Percentiles rank a stretch among this genome's conserved stretches.
phyloP scores from a whole-genome alignment of 2,113 vertebrate species.

The Dermatemys mawii region DNA sequence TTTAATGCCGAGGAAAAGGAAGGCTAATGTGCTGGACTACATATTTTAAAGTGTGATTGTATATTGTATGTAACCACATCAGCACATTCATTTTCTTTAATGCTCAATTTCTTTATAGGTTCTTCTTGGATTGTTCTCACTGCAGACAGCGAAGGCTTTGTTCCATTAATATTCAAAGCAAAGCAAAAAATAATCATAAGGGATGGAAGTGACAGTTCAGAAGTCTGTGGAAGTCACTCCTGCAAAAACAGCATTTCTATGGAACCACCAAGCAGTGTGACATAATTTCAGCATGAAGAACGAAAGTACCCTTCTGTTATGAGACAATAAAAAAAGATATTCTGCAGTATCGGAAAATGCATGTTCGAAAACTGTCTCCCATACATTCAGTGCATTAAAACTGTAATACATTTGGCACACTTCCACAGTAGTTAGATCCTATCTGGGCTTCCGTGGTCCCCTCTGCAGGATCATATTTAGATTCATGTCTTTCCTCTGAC shows the following conservation, averaged over 20 bases:
- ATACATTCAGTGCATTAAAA: conserved; percentile 19
- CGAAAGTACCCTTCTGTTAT: not conserved
- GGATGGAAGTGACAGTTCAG: conserved; percentile 78
- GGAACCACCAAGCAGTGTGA: conserved; percentile 60
- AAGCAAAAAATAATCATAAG: conserved; percentile 88
- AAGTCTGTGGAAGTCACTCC: conserved; percentile 42
- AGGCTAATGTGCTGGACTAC: not conserved
- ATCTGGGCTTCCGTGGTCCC: not conserved
- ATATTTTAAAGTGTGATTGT: conserved; percentile 7
- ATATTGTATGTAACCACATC: not conserved
- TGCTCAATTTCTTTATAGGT: conserved; percentile 75
- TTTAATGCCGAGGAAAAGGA: conserved; percentile 38
- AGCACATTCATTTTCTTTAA: not conserved
- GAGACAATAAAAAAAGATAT: not conserved
- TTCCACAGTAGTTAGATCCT: conserved; percentile 7
- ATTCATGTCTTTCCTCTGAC: not conserved
- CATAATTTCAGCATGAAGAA: conserved; percentile 47
- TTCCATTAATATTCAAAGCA: conserved; percentile 88
- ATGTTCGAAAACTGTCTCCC: conserved; percentile 14
- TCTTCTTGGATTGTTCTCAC: conserved; percentile 89
- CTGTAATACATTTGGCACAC: conserved; percentile 1
- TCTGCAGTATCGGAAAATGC: conserved; percentile 21
- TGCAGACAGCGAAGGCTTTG: conserved; percentile 89
- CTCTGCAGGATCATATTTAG: not conserved
- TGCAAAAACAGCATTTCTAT: conserved; percentile 38